These are phyloP conservation scores for Eumaeus atala DNA, from an alignment of 1,140 invertebrate genomes.

Conservation along the genomic window DNA sequence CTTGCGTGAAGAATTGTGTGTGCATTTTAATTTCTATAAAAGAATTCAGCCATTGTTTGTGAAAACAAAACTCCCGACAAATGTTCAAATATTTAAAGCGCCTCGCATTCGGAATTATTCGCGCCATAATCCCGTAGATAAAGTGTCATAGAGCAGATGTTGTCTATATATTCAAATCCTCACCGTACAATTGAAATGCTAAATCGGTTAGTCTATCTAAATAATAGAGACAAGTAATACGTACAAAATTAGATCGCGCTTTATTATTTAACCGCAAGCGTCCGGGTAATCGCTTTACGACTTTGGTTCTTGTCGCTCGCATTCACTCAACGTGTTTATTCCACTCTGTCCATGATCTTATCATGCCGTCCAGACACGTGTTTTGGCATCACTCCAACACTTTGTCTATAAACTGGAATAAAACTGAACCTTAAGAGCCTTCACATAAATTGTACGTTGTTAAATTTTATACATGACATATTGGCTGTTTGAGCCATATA, in stretches of 20 bases:
- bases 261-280: constrained; percentile 27
- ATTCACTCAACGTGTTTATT: constrained; percentile 48
- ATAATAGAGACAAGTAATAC: constrained; percentile 11
- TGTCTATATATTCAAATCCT: constrained; percentile 1
- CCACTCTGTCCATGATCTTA: constrained; percentile 42
- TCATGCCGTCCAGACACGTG: constrained; percentile 41
- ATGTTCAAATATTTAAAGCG: too few species aligned
- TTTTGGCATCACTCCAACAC: constrained; percentile 55
- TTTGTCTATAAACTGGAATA: constrained; percentile 33
- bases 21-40: too few species aligned
- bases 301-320: constrained; percentile 35
- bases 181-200: background rate
- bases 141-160: background rate
- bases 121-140: too few species aligned
- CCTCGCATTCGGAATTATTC: too few species aligned
- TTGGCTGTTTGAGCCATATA: background rate
- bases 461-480: background rate
- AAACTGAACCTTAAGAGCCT: constrained; percentile 1
- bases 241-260: constrained; percentile 24
- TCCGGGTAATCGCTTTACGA: constrained; percentile 45
- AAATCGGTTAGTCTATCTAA: constrained; percentile 1
- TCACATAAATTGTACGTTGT: background rate
- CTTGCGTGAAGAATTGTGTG: too few species aligned
- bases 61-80: too few species aligned
- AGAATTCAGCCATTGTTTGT: too few species aligned